A percentile compares a stretch with the other conserved stretches of the same genome.
Conservation (phyloP, 2,888 invertebrate species). For the Pomacea canaliculata region DNA sequence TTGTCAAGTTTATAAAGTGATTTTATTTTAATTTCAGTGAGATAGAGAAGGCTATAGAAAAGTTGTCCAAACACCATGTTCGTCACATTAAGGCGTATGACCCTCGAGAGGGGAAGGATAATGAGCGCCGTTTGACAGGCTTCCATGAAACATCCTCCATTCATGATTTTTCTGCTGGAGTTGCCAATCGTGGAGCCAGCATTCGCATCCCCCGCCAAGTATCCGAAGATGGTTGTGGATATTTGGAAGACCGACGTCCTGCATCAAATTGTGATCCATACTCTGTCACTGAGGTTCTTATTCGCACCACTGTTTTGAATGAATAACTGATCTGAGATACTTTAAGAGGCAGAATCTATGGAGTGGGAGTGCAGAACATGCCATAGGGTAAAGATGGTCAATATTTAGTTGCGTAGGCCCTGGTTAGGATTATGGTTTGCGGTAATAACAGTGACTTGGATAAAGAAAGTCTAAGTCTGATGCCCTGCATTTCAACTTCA, state of each 20-base stretch:
- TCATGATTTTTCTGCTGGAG: constrained; percentile 92
- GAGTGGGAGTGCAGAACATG: too few relatives aligned
- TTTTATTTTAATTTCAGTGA: constrained; percentile 74
- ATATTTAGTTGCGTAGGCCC: too few relatives aligned
- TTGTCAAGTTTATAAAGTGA: not conserved
- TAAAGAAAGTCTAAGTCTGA: too few relatives aligned
- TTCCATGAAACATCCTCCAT: constrained; percentile 96
- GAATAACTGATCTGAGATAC: constrained; percentile 22
- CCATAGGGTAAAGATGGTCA: too few relatives aligned
- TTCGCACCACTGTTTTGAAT: constrained; percentile 48
- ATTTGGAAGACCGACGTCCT: constrained; percentile 90
- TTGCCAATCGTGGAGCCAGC: constrained; percentile 93
- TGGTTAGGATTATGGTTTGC: too few relatives aligned
- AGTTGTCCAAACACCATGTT: constrained; percentile 89
- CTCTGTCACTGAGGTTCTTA: constrained; percentile 61
- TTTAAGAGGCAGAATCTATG: too few relatives aligned
- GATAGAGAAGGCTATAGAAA: constrained; percentile 96
- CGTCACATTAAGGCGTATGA: constrained; percentile 97
- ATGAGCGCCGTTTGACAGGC: constrained; percentile 93
- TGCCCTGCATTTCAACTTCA: too few relatives aligned
- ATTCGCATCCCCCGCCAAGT: constrained; percentile 77
- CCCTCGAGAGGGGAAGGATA: constrained; percentile 95
- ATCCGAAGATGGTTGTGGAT: constrained; percentile 92
- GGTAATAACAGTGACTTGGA: too few relatives aligned
- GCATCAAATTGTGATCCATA: constrained; percentile 71